A percentile compares a stretch with the other conserved stretches of the same genome.
phyloP scores from a whole-genome alignment of 2,797 vertebrate genomes.

The Sebastes umbrosus region DNA sequence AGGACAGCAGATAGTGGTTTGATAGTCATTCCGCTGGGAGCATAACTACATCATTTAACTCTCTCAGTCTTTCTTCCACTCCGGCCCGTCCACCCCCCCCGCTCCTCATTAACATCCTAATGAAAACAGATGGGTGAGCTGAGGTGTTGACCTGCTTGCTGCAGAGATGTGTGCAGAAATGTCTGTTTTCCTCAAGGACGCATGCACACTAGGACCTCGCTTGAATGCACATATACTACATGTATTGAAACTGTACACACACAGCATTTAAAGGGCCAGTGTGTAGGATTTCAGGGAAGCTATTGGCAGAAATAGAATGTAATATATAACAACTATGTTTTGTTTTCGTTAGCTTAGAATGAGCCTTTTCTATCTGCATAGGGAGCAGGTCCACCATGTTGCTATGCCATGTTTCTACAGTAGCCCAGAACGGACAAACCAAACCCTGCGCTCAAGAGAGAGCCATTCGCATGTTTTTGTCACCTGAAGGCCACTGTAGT shows the following conservation, averaged over 20 bases:
- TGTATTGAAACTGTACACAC: background rate
- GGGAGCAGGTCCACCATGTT: too few species aligned
- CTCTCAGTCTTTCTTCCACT: conserved; percentile 36
- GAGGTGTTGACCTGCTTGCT: conserved; percentile 66
- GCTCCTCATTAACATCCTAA: conserved; percentile 61
- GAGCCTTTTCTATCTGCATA: too few species aligned
- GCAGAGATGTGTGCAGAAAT: conserved; percentile 30
- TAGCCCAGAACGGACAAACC: too few species aligned
- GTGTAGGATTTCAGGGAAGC: too few species aligned
- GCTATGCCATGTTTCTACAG: too few species aligned
- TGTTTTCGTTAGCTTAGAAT: too few species aligned
- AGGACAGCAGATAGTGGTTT: conserved; percentile 57
- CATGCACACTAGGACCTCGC: background rate
- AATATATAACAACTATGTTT: too few species aligned
- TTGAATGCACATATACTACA: background rate
- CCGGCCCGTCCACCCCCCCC: conserved; percentile 13
- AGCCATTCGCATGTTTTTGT: too few species aligned
- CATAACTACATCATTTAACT: conserved; percentile 50
- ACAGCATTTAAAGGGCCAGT: background rate
- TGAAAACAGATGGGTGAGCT: conserved; percentile 69
- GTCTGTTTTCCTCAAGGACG: conserved; percentile 38
- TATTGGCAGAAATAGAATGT: too few species aligned
- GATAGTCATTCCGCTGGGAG: conserved; percentile 57
- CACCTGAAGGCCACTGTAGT: too few species aligned
- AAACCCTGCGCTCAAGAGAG: too few species aligned